Conservation (phyloP, 1,140 invertebrate species). For the Acromyrmex charruanus region DNA sequence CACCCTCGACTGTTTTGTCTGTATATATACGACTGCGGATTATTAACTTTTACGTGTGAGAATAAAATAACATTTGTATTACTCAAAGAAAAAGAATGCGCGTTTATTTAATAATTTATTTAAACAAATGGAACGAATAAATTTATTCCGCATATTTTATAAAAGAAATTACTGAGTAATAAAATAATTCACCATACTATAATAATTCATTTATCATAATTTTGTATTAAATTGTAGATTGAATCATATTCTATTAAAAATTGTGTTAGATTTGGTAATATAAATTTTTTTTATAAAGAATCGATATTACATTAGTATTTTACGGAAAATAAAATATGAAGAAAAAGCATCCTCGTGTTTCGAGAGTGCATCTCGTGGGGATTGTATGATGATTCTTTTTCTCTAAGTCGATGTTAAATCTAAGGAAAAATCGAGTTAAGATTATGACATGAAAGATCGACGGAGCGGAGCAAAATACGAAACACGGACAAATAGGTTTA, state of each 20-base stretch:
- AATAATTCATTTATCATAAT: background rate
- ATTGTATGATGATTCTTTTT: conserved; percentile 13
- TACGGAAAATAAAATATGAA: background rate
- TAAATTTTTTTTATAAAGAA: background rate
- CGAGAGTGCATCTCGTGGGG: background rate
- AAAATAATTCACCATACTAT: background rate
- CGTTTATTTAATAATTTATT: background rate
- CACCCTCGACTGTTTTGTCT: conserved; percentile 33
- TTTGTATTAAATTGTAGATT: background rate
- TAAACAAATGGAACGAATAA: background rate
- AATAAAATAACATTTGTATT: background rate
- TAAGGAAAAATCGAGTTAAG: conserved; percentile 39
- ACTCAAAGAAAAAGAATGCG: background rate
- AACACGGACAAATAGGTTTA: conserved; percentile 36
- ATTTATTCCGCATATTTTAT: background rate
- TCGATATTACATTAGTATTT: background rate
- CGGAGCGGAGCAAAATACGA: background rate
- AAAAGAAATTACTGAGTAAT: background rate
- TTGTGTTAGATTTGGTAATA: background rate
- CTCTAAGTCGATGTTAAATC: conserved; percentile 18
- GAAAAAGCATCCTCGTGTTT: background rate
- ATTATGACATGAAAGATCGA: conserved; percentile 40
- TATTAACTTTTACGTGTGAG: conserved; percentile 17
- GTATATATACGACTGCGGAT: background rate
- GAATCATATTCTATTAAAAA: background rate